Conservation (phyloP, 2,888 invertebrate genomes). For the Melinopterus prodromus region DNA sequence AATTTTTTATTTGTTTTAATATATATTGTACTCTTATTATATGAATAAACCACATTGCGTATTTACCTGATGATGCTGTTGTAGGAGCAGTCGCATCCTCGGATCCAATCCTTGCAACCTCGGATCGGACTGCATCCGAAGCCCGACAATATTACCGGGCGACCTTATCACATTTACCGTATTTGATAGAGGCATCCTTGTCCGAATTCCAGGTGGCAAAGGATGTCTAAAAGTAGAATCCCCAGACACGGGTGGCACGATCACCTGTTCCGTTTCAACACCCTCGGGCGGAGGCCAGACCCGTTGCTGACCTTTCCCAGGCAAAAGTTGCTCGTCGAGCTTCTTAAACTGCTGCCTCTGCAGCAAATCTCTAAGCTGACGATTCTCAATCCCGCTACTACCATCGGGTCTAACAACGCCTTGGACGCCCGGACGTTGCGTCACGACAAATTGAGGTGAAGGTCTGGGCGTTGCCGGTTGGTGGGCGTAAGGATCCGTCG, state of each 20-base stretch:
- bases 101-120: constrained; percentile 64
- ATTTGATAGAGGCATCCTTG: constrained; percentile 60
- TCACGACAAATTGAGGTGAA: constrained; percentile 57
- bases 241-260: constrained; percentile 54
- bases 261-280: constrained; percentile 50
- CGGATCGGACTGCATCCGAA: constrained; percentile 58
- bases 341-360: constrained; percentile 75
- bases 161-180: constrained; percentile 51
- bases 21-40: too few species aligned
- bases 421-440: constrained; percentile 43
- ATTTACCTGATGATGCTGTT: constrained; percentile 54
- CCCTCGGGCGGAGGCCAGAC: constrained; percentile 64
- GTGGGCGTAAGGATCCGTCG: constrained; percentile 63
- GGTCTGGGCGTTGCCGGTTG: constrained; percentile 66
- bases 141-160: constrained; percentile 48
- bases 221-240: constrained; percentile 76
- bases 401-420: constrained; percentile 45
- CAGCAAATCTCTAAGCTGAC: constrained; percentile 82
- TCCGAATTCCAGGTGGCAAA: constrained; percentile 66
- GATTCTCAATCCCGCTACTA: constrained; percentile 67
- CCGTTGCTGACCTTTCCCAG: constrained; percentile 59
- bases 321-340: constrained; percentile 60
- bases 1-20: too few species aligned
- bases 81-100: constrained; percentile 64
- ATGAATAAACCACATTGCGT: background rate